Conservation (phyloP, 2,888 invertebrate species). For the Stegana nigrithorax region DNA sequence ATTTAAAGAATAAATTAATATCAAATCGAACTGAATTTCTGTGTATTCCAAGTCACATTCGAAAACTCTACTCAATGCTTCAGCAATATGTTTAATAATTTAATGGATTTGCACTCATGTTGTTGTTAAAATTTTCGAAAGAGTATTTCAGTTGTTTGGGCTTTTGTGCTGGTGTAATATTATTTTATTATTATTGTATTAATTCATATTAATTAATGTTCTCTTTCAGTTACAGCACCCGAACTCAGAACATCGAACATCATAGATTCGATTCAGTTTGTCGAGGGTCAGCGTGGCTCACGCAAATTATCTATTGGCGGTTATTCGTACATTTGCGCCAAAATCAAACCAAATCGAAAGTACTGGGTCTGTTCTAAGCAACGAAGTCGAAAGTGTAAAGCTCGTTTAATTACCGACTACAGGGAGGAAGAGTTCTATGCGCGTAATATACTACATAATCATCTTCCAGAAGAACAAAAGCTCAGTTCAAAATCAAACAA, state of each 20-base stretch:
- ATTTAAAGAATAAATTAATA: slow-evolving; percentile 5
- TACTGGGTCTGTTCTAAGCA: slow-evolving; percentile 65
- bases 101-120: too few relatives aligned
- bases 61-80: too few relatives aligned
- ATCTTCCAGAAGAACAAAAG: slow-evolving; percentile 38
- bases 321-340: slow-evolving; percentile 58
- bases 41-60: too few relatives aligned
- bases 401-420: slow-evolving; percentile 55
- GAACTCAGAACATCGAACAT: neutral
- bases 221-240: neutral
- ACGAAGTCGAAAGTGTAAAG: slow-evolving; percentile 61
- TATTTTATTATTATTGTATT: neutral
- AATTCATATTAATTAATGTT: neutral
- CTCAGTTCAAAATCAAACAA: too few relatives aligned
- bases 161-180: neutral
- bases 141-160: neutral
- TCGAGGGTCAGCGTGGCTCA: slow-evolving; percentile 58
- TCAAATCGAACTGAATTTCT: neutral
- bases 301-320: slow-evolving; percentile 56
- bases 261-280: slow-evolving; percentile 39
- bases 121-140: neutral
- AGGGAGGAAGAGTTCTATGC: slow-evolving; percentile 48
- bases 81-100: too few relatives aligned
- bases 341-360: slow-evolving; percentile 53
- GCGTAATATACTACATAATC: slow-evolving; percentile 57